A percentile compares a stretch with the other conserved stretches of the same genome.
Conservation (phyloP, 2,888 invertebrate genomes). For the Epistrophella euchroma region DNA sequence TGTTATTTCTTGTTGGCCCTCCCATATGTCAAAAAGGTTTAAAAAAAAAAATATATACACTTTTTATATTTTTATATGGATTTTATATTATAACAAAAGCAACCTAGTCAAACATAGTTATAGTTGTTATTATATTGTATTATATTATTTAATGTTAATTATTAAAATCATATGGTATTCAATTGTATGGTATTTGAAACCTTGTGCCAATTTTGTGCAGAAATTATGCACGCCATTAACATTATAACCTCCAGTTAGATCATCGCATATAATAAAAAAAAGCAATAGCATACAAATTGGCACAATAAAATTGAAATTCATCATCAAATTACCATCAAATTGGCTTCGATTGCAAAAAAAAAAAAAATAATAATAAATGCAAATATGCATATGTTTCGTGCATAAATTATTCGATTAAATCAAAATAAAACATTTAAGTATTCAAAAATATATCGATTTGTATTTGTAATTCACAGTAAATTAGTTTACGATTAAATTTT, state of each 20-base stretch:
- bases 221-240: not conserved
- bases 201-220: not conserved
- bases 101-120: too few relatives aligned
- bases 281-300: not conserved
- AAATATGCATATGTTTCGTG: not conserved
- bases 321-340: conserved; percentile 1
- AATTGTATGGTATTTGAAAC: not conserved
- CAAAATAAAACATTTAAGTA: not conserved
- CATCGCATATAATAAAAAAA: not conserved
- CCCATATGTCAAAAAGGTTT: too few relatives aligned
- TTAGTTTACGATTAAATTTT: too few relatives aligned
- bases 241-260: not conserved
- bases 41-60: too few relatives aligned
- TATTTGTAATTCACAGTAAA: not conserved
- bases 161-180: not conserved
- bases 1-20: too few relatives aligned
- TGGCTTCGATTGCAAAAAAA: not conserved
- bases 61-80: too few relatives aligned
- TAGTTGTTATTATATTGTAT: too few relatives aligned
- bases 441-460: not conserved
- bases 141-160: too few relatives aligned
- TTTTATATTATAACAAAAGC: too few relatives aligned
- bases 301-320: not conserved
- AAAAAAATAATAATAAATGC: not conserved
- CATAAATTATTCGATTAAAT: not conserved